Base-by-base conservation (phyloP, 2,888 invertebrate genomes). In the Meiosimyza decipiens region DNA sequence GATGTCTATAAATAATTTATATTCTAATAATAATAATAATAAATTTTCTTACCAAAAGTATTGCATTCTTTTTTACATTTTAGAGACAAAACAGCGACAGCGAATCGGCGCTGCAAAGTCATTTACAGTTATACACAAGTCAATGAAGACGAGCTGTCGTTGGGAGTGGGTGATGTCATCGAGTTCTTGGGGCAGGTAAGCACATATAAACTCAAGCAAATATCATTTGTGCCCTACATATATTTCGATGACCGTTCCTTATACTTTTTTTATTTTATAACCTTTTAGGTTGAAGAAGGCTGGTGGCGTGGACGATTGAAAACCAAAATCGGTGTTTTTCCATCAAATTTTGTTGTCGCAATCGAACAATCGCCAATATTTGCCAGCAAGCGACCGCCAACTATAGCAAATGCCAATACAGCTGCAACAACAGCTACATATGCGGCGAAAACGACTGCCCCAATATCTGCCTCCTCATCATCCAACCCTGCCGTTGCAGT, bases 91-190 rank as follows among this genome's bases (percentile, higher is more conserved):
- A 80, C 80, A 82, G 85, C 81, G 75, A 82, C 84, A 82, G 84
- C 76, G 87, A 89, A 85, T 82, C 91, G 93, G 75, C 91, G 92
- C 83, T 95, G 96, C 86, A 92, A 93, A 83, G 96, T 95, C 66
- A 90, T 96, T 78, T 97, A 94, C 88, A 95, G 94, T 87, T 99
- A 99, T 88, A 92, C 93, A 81, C 97, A 97, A 71, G 94, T 94
- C 77, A 97, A 98, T 86, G 94, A 94, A 74, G 99, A 99, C 88
- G 99, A 99, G 87, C 88, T 99, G 79, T 91, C 92, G 77, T 90
- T 99, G 75, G 90, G 91, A 79, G 94, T 96, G 59, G 96, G 96
- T 77, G 97, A 98, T 88, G 89, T 95, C 33, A 92, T 99, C 77
- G 96, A 97, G 84, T 94, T 97, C 79, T 89, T 97, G 78, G 94